phyloP scores from a whole-genome alignment of 2,797 vertebrate species.

The Bovichtus diacanthus region DNA sequence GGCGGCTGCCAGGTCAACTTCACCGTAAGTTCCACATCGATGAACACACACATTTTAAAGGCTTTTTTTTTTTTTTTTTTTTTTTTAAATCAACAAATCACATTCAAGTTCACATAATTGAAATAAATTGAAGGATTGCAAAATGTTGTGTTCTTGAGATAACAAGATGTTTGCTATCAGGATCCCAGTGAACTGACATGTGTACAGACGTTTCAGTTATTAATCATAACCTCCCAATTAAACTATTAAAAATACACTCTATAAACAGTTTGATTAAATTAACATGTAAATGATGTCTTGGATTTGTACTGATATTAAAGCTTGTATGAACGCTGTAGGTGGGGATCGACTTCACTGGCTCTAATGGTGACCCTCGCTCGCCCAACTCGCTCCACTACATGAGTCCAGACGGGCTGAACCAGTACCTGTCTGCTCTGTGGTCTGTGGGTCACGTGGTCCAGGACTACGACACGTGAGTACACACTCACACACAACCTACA shows the following conservation, averaged over 20 bases:
- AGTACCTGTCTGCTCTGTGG: conserved; percentile 94
- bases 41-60: not conserved
- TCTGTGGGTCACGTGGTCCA: conserved; percentile 93
- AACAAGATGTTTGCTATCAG: accelerated
- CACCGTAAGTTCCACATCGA: conserved; percentile 84
- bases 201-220: not conserved
- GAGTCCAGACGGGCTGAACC: conserved; percentile 92
- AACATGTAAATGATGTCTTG: not conserved
- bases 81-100: not conserved
- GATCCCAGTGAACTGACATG: not conserved
- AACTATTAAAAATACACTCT: not conserved
- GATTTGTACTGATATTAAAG: too few relatives aligned
- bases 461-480: conserved; percentile 92
- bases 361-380: conserved; percentile 92
- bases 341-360: conserved; percentile 95
- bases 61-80: too few relatives aligned
- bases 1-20: conserved; percentile 97
- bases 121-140: not conserved
- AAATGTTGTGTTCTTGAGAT: not conserved
- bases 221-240: not conserved
- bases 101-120: not conserved
- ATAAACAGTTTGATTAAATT: not conserved
- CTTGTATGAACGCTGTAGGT: conserved; percentile 82
- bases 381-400: conserved; percentile 93
- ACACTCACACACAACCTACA: not conserved